Conservation (phyloP, 2,888 invertebrate species). For the Trisateles emortualis region DNA sequence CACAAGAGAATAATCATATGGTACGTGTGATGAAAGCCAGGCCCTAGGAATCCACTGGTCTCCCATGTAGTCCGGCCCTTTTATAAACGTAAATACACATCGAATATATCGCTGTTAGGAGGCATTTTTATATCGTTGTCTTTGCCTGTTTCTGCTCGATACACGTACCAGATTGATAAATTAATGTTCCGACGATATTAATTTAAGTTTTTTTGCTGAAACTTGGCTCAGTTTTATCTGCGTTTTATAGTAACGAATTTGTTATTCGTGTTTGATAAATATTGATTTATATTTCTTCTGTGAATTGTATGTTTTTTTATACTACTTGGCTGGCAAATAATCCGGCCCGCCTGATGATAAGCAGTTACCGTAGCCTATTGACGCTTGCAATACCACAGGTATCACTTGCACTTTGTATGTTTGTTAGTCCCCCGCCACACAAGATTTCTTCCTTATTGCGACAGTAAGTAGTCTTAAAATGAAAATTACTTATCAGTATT, state of each 20-base stretch:
- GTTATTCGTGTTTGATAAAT: no score
- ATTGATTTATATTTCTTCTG: neutral
- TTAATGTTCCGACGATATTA: slow-evolving; percentile 10
- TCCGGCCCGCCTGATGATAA: no score
- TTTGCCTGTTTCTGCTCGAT: slow-evolving; percentile 5
- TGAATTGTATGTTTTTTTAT: no score
- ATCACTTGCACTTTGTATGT: no score
- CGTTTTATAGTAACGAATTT: no score
- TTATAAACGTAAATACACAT: slow-evolving; percentile 24
- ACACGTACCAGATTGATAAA: slow-evolving; percentile 2
- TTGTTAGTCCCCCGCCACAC: no score
- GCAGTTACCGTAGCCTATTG: no score
- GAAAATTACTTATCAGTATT: no score
- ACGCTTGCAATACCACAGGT: no score
- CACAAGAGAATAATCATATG: neutral
- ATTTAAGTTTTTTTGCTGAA: neutral
- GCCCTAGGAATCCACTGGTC: slow-evolving; percentile 59
- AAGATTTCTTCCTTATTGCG: no score
- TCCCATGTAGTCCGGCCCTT: slow-evolving; percentile 52
- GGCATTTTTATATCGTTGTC: slow-evolving; percentile 17
- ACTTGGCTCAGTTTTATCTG: neutral
- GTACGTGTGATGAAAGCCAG: neutral
- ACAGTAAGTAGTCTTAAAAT: no score
- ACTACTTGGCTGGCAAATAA: no score
- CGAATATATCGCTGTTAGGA: slow-evolving; percentile 22